Conservation (phyloP, 1,140 invertebrate species). For the Drosophila suzukii region DNA sequence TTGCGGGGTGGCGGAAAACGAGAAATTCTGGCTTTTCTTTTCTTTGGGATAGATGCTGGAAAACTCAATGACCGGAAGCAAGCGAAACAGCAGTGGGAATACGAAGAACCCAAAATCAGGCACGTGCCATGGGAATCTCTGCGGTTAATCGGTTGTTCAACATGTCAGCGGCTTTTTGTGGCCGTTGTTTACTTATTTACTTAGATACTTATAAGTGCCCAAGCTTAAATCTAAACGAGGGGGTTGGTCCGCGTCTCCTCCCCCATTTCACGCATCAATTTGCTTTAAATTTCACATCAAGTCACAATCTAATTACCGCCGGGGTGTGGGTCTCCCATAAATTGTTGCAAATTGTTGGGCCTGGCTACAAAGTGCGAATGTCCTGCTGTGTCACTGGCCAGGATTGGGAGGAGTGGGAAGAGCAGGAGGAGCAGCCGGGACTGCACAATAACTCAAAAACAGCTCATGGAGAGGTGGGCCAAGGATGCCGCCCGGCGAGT, state of each 20-base stretch:
- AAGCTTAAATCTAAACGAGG: conserved; percentile 28
- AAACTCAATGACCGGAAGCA: conserved; percentile 84
- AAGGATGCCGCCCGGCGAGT: conserved; percentile 15
- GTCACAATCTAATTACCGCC: conserved; percentile 52
- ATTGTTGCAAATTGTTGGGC: conserved; percentile 66
- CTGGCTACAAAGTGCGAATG: conserved; percentile 63
- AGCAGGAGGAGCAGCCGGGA: conserved; percentile 20
- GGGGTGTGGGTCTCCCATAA: conserved; percentile 27
- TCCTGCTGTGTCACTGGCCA: conserved; percentile 65
- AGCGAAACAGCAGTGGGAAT: conserved; percentile 69
- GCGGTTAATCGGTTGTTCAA: conserved; percentile 81
- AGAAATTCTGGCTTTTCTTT: conserved; percentile 15
- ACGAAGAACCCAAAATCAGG: conserved; percentile 35
- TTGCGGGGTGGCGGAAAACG: conserved; percentile 6
- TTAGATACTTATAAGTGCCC: conserved; percentile 65
- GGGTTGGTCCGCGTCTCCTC: neutral
- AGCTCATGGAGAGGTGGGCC: conserved; percentile 46
- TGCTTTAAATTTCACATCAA: conserved; percentile 47
- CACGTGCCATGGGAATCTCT: conserved; percentile 76
- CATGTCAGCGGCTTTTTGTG: conserved; percentile 73
- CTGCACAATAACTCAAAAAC: conserved; percentile 81
- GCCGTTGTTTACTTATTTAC: conserved; percentile 61
- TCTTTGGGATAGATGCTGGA: conserved; percentile 42
- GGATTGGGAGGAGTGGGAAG: conserved; percentile 13
- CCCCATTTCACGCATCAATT: conserved; percentile 61